These are phyloP conservation scores for Toxonevra muliebris DNA, from an alignment of 2,888 invertebrate genomes.

Conservation along the genomic window DNA sequence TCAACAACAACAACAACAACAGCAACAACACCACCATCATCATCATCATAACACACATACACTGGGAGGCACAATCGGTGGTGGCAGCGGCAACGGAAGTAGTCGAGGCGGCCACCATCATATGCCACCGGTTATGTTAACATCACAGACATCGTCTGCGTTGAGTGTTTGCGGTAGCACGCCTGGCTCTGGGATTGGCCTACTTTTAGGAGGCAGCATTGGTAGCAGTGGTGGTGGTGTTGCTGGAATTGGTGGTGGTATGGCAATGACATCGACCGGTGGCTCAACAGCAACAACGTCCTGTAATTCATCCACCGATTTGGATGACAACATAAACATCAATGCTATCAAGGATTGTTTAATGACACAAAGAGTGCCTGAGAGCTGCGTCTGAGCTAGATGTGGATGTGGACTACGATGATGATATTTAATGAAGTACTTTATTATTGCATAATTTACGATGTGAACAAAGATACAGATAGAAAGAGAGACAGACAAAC, in stretches of 20 bases:
- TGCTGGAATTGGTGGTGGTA: constrained; percentile 33
- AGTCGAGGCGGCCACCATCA: constrained; percentile 37
- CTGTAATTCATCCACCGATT: constrained; percentile 61
- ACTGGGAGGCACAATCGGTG: constrained; percentile 17
- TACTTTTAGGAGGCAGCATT: constrained; percentile 50
- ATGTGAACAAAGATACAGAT: no score
- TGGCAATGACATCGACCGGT: constrained; percentile 43
- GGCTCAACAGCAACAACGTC: constrained; percentile 57
- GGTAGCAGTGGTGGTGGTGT: constrained; percentile 46
- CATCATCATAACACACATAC: constrained; percentile 34
- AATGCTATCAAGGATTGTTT: constrained; percentile 88
- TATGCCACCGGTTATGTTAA: constrained; percentile 43
- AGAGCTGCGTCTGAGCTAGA: constrained; percentile 81
- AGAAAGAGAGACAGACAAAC: no score
- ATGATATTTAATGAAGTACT: no score
- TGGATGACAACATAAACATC: constrained; percentile 74
- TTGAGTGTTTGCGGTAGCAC: constrained; percentile 46
- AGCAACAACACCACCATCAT: constrained; percentile 43
- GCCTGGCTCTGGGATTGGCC: constrained; percentile 51
- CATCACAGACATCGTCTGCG: constrained; percentile 46
- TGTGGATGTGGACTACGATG: constrained; percentile 11
- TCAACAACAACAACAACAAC: constrained; percentile 49
- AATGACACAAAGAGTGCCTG: constrained; percentile 86
- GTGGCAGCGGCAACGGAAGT: constrained; percentile 27
- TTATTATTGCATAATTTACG: no score